These are phyloP conservation scores for Mormyrus hasselquistii DNA, from an alignment of 2,797 vertebrate species.

Conservation along the genomic window DNA sequence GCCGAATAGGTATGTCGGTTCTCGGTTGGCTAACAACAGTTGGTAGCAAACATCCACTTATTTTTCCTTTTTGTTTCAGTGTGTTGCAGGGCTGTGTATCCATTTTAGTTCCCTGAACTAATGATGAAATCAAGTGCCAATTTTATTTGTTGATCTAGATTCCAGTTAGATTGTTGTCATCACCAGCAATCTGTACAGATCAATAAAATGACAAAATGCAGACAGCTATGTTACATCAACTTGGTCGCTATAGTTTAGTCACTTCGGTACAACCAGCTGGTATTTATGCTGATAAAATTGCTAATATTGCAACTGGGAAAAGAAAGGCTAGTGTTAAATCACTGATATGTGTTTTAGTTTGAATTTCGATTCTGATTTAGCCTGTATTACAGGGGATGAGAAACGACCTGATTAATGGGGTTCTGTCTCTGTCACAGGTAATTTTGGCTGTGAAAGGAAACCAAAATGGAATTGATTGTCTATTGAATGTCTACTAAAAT, in stretches of 20 bases:
- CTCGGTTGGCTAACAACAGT: neutral
- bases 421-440: neutral
- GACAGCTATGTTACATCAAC: neutral
- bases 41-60: neutral
- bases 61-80: neutral
- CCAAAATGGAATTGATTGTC: neutral
- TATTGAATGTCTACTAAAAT: neutral
- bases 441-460: neutral
- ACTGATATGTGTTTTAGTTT: neutral
- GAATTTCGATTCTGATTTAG: neutral
- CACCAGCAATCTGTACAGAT: neutral
- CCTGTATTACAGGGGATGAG: neutral
- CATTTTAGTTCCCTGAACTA: neutral
- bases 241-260: neutral
- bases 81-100: neutral
- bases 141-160: neutral
- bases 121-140: neutral
- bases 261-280: neutral
- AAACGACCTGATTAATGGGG: neutral
- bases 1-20: neutral
- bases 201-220: neutral
- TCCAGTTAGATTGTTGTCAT: neutral
- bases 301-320: neutral
- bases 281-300: neutral
- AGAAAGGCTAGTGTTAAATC: neutral